These are phyloP conservation scores for Ctenochaetus hawaiiensis DNA, from an alignment of 2,797 vertebrate genomes.

Conservation along the genomic window DNA sequence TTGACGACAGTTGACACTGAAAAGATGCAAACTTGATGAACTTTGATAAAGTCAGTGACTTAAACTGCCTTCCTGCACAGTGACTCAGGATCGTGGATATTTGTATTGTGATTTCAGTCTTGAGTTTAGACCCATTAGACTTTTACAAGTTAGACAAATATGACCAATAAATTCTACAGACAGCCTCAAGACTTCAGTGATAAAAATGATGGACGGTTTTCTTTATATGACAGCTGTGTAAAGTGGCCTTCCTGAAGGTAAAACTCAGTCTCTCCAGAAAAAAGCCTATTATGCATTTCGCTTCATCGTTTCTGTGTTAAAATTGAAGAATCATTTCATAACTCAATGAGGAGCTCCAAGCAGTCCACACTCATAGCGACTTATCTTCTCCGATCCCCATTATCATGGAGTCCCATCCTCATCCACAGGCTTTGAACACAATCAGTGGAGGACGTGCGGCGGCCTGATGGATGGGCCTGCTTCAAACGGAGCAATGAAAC, in stretches of 20 bases:
- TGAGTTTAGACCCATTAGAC: too few relatives aligned
- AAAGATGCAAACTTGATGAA: too few relatives aligned
- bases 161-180: neutral
- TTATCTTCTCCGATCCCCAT: slow-evolving; percentile 26
- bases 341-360: slow-evolving; percentile 29
- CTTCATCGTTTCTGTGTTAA: slow-evolving; percentile 32
- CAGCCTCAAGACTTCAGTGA: neutral
- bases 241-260: neutral
- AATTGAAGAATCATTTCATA: slow-evolving; percentile 49
- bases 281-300: neutral
- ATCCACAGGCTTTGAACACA: slow-evolving; percentile 52
- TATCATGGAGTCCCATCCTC: slow-evolving; percentile 44
- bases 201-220: neutral
- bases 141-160: neutral
- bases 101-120: too few relatives aligned
- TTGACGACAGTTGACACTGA: too few relatives aligned
- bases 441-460: slow-evolving; percentile 43
- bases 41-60: too few relatives aligned
- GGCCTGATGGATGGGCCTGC: slow-evolving; percentile 80
- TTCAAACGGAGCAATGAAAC: slow-evolving; percentile 78
- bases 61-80: too few relatives aligned
- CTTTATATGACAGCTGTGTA: neutral
- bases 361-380: neutral
- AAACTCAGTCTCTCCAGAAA: neutral
- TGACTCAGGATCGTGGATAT: too few relatives aligned